Conservation (phyloP, 2,797 vertebrate species). For the Tarsius wallacei region DNA sequence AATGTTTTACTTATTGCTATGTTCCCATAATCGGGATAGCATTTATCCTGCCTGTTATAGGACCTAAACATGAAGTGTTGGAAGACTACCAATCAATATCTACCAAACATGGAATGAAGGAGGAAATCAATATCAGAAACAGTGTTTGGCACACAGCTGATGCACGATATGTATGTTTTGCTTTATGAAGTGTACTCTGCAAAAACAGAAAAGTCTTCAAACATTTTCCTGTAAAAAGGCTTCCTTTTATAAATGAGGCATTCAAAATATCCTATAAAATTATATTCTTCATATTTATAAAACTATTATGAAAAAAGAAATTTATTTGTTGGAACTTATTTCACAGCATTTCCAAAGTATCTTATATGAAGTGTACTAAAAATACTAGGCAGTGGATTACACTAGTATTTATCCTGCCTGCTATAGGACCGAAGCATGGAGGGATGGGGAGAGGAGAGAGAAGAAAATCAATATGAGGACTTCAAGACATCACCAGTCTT, state of each 20-base stretch:
- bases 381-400: constrained; percentile 7
- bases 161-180: not conserved
- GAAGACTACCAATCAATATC: too few relatives aligned
- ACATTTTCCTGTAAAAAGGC: not conserved
- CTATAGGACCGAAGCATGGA: not conserved
- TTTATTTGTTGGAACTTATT: constrained; percentile 74
- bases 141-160: not conserved
- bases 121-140: not conserved
- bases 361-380: constrained; percentile 60
- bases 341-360: constrained; percentile 67
- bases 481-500: not conserved
- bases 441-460: accelerated
- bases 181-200: constrained; percentile 21
- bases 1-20: constrained; percentile 13
- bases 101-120: too few relatives aligned
- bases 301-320: constrained; percentile 67
- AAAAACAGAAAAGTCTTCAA: constrained; percentile 7
- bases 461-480: not conserved
- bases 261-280: constrained; percentile 51
- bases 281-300: constrained; percentile 74
- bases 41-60: too few relatives aligned
- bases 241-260: constrained; percentile 33
- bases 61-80: too few relatives aligned
- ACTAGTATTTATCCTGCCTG: not conserved
- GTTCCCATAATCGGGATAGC: not conserved